phyloP scores from a whole-genome alignment of 2,888 invertebrate genomes.

The Drosophila birchii region DNA sequence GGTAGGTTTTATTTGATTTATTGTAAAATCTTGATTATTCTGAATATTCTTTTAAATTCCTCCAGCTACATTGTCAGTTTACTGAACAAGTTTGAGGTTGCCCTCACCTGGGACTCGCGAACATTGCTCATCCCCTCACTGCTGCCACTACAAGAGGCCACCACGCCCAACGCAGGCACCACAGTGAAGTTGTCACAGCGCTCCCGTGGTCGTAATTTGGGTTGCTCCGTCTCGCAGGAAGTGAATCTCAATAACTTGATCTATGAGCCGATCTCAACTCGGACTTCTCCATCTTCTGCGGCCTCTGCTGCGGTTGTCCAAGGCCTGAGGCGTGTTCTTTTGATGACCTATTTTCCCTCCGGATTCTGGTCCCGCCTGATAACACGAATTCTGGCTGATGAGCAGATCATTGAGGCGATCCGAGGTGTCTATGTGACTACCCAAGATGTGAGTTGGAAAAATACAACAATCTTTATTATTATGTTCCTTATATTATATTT shows the following conservation, averaged over 20 bases:
- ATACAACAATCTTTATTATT: not conserved
- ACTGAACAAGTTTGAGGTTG: conserved; percentile 98
- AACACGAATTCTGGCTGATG: conserved; percentile 95
- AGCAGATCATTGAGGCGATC: conserved; percentile 92
- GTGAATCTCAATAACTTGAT: conserved; percentile 81
- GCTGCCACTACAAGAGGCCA: conserved; percentile 91
- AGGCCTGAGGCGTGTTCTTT: conserved; percentile 88
- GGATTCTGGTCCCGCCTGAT: conserved; percentile 99
- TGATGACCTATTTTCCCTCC: conserved; percentile 98
- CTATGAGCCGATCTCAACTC: conserved; percentile 67
- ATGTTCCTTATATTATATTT: no score
- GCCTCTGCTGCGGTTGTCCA: conserved; percentile 32
- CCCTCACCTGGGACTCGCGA: conserved; percentile 97
- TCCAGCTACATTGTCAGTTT: conserved; percentile 93
- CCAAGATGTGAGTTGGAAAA: conserved; percentile 86
- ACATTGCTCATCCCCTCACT: conserved; percentile 96
- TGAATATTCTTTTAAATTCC: no score
- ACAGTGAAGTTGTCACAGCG: conserved; percentile 83
- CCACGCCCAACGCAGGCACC: conserved; percentile 78
- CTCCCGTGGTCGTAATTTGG: conserved; percentile 75
- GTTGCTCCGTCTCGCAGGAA: conserved; percentile 82
- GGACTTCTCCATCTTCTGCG: conserved; percentile 33
- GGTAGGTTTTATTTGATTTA: conserved; percentile 56
- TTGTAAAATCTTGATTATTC: not conserved
- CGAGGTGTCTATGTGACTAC: conserved; percentile 89